Percentiles rank a stretch among this genome's conserved stretches.
Evolutionary conservation across 2,888 invertebrate species (phyloP).

Genomic region (Ptilodon capucinus): DNA sequence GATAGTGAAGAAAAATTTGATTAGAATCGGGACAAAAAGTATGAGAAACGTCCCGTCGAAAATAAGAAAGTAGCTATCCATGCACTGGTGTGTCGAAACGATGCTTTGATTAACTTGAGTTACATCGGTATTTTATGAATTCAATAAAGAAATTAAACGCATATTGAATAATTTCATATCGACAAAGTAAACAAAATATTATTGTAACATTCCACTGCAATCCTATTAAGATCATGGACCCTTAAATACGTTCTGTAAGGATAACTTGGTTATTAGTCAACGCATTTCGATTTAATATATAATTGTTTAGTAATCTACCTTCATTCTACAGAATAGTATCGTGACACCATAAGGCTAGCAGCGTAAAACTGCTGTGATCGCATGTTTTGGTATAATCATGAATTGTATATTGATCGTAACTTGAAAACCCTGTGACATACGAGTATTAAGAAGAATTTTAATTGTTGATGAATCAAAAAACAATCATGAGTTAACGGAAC

Average conservation of each 20-base stretch:
- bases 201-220: neutral
- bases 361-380: slow-evolving; percentile 29
- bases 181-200: neutral
- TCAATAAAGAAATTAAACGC: neutral
- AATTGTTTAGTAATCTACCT: neutral
- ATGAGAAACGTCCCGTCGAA: neutral
- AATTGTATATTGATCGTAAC: slow-evolving; percentile 4
- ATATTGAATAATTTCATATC: neutral
- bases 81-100: neutral
- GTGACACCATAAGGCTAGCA: no score
- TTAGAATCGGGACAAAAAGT: neutral
- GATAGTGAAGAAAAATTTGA: neutral
- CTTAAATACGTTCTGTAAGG: no score
- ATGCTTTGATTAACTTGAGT: neutral
- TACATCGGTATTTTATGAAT: neutral
- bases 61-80: neutral
- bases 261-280: no score
- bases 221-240: no score
- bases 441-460: slow-evolving; percentile 12
- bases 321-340: neutral
- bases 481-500: slow-evolving; percentile 59
- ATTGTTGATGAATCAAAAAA: slow-evolving; percentile 35
- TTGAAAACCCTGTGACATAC: slow-evolving; percentile 9
- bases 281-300: neutral
- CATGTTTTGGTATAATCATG: slow-evolving; percentile 18